A percentile compares a stretch with the other conserved stretches of the same genome.
These are phyloP conservation scores for Agrochola lota DNA, from an alignment of 2,888 invertebrate genomes.

Conservation along the genomic window DNA sequence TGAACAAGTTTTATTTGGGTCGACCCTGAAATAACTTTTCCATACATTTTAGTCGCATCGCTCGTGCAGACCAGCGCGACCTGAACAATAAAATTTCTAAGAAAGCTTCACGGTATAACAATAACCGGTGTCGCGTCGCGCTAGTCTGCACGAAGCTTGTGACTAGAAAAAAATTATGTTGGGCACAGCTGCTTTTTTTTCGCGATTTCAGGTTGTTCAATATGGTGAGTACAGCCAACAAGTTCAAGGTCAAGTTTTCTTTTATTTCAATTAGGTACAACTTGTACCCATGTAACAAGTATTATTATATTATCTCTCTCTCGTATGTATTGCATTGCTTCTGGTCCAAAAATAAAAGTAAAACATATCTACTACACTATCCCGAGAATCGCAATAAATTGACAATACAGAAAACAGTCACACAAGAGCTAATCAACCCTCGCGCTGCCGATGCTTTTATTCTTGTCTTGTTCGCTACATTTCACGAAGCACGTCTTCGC, in stretches of 20 bases:
- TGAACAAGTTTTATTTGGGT: not conserved
- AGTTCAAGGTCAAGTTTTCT: not conserved
- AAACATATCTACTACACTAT: too few species aligned
- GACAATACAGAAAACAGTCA: constrained; percentile 20
- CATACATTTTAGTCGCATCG: not conserved
- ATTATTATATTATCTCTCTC: too few species aligned
- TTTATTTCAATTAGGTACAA: not conserved
- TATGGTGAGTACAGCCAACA: not conserved
- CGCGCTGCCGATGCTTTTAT: constrained; percentile 12
- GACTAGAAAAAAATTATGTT: not conserved
- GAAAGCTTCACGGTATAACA: too few species aligned
- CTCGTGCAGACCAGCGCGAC: too few species aligned
- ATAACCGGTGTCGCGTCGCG: too few species aligned
- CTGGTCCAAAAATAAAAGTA: not conserved
- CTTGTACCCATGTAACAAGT: not conserved
- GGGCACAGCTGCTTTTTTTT: not conserved
- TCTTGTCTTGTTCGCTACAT: constrained; percentile 31
- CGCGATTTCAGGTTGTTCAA: not conserved
- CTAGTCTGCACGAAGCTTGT: too few species aligned
- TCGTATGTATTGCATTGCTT: not conserved
- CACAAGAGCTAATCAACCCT: constrained; percentile 40
- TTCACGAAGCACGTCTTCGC: constrained; percentile 24
- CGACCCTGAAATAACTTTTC: not conserved
- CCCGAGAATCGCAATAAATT: constrained; percentile 18
- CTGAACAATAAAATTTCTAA: too few species aligned